Percentiles rank a stretch among this genome's conserved stretches.
Conservation (phyloP, 1,140 invertebrate genomes). For the Homarus americanus region DNA sequence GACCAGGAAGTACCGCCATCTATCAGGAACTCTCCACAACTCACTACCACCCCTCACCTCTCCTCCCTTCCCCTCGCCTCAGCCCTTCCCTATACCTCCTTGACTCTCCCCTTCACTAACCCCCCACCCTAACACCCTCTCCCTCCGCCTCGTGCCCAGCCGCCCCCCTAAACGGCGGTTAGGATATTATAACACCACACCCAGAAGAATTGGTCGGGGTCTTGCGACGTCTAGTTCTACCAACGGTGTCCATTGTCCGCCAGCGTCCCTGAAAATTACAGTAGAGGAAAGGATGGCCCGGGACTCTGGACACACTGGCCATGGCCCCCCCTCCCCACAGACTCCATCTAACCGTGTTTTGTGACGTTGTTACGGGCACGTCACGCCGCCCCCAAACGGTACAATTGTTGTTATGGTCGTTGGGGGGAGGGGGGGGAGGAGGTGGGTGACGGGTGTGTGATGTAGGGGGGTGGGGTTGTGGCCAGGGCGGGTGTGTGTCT, state of each 20-base stretch:
- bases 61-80: neutral
- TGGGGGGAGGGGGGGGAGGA: neutral
- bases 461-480: too few relatives aligned
- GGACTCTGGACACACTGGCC: neutral
- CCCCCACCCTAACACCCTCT: neutral
- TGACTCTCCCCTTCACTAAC: neutral
- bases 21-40: neutral
- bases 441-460: neutral
- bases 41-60: neutral
- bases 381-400: slow-evolving; percentile 19
- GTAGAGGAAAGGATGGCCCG: neutral
- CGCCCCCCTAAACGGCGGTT: slow-evolving; percentile 42
- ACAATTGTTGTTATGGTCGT: slow-evolving; percentile 50
- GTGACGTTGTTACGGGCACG: slow-evolving; percentile 9
- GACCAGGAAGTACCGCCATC: slow-evolving; percentile 35
- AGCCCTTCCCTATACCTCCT: neutral
- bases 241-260: slow-evolving; percentile 28
- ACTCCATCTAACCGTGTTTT: too few relatives aligned
- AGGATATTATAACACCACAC: slow-evolving; percentile 43
- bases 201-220: slow-evolving; percentile 20
- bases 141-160: neutral
- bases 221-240: slow-evolving; percentile 15
- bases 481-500: too few relatives aligned
- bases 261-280: slow-evolving; percentile 43
- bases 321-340: slow-evolving; percentile 12